A percentile compares a stretch with the other conserved stretches of the same genome.
Conservation (phyloP, 2,113 vertebrate genomes). For the Eulemur rufifrons region DNA sequence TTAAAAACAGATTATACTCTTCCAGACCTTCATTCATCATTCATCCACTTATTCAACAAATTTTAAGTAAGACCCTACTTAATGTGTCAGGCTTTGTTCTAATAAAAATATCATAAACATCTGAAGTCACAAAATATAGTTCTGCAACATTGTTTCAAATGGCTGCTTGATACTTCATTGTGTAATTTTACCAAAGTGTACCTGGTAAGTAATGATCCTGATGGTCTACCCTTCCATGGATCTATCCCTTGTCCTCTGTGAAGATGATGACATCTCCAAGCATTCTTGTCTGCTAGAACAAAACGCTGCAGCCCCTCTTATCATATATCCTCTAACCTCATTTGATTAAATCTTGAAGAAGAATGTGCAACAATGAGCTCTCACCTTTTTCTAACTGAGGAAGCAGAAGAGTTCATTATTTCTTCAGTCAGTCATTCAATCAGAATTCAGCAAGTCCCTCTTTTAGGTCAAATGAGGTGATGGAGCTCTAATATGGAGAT, state of each 20-base stretch:
- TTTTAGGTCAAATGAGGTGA: not conserved
- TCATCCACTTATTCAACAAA: constrained; percentile 11
- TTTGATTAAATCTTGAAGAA: not conserved
- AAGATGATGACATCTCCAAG: not conserved
- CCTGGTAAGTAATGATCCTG: not conserved
- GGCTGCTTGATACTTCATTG: not conserved
- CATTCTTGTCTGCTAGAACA: not conserved
- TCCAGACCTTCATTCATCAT: not conserved
- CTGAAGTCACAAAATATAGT: not conserved
- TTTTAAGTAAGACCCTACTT: not conserved
- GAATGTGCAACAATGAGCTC: not conserved
- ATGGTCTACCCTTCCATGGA: not conserved
- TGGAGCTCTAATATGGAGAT: not conserved
- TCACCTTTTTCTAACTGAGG: not conserved
- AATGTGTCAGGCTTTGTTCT: not conserved
- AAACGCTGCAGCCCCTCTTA: not conserved
- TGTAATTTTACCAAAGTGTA: not conserved
- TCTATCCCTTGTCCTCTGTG: not conserved
- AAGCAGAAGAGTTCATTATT: not conserved
- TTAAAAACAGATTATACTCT: not conserved
- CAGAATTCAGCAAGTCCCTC: not conserved
- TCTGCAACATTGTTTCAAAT: not conserved
- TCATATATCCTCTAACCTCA: not conserved
- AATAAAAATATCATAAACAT: constrained; percentile 40
- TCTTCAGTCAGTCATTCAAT: not conserved